Base-by-base conservation (phyloP, 2,797 vertebrate species). In the Diglossa cyanea region DNA sequence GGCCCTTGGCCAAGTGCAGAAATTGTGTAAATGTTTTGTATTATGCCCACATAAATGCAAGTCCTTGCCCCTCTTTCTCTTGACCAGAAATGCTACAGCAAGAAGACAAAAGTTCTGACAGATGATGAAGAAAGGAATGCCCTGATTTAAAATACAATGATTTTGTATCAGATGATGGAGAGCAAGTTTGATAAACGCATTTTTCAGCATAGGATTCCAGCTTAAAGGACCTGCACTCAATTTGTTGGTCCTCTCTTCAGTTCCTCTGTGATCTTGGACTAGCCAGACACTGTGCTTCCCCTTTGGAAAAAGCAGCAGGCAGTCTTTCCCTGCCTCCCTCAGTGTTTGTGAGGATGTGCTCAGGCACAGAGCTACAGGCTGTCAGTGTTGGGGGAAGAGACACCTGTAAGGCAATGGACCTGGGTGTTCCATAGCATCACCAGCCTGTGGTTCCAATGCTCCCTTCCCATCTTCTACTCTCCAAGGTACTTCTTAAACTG, bases 261-360 rank as follows among this genome's bases (percentile, higher is more conserved):
- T 26, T 16, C 13, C 33, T 48, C 13, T 48, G 26, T 71, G 68
- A 67, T 50, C 35, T 23, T 30, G 30, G 33, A 33, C 58, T 33
- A 76, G 54, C n/a, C 37, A 72, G 62, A 26, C 23, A 9, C 20
- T 47, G 40, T 42, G 37, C 25, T 48, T 53, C 11, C 53, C 25
- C 33, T 66, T 12, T 39, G 31, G 17, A 35, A 82, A 55, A 71
- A 25, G 47, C 6, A 7, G 11, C 35, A 61, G 47, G 35, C 66
- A 58, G 33, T 1, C 0, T 11, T 84, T 45, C 47, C 35, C 28
- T 60, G 44, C 47, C 42, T 79, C 30, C 4, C 21, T 15, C n/a
- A 55, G n/a, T 0, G 0, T 33, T n/a, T 67, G 20, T 15, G 26
- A 83, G 61, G 37, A 24, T 21, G 11, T 30, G 23, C 54, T 84